Percentiles rank a stretch among this genome's conserved stretches.
Conservation (phyloP, 2,888 invertebrate genomes). For the Venusia cambrica region DNA sequence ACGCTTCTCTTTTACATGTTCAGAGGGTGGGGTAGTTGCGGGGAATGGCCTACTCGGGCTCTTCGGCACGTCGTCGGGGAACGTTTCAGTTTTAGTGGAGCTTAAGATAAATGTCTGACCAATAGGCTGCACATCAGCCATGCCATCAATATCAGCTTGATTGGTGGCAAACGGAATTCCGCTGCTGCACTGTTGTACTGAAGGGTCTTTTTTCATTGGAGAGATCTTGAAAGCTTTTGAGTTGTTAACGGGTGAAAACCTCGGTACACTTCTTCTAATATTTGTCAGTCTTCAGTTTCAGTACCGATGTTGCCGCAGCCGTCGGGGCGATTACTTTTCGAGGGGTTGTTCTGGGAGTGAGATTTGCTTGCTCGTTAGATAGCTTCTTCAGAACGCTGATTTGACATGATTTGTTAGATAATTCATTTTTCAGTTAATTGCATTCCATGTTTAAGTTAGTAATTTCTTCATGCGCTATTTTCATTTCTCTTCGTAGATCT, state of each 20-base stretch:
- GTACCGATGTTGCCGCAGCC: neutral
- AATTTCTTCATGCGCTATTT: neutral
- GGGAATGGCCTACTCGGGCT: too few relatives aligned
- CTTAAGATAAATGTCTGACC: too few relatives aligned
- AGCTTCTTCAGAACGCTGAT: neutral
- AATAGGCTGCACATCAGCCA: too few relatives aligned
- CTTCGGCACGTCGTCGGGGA: too few relatives aligned
- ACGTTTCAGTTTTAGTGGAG: too few relatives aligned
- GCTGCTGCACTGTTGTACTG: too few relatives aligned
- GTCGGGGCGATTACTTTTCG: too few relatives aligned
- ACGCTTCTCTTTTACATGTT: too few relatives aligned
- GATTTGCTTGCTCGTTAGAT: neutral
- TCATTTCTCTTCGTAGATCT: neutral
- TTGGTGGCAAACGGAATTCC: too few relatives aligned
- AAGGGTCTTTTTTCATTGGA: neutral
- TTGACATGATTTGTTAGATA: neutral
- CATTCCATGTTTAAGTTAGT: slow-evolving; percentile 1
- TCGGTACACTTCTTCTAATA: neutral
- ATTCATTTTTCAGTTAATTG: neutral
- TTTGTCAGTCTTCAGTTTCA: slow-evolving; percentile 1
- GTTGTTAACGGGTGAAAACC: neutral
- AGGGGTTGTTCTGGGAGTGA: neutral
- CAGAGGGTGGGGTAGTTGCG: too few relatives aligned
- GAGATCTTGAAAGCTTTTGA: neutral
- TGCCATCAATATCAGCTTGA: too few relatives aligned